These are phyloP conservation scores for Virgularia gustaviana DNA, from an alignment of 92 coral and sea anemone genomes.

Conservation along the genomic window DNA sequence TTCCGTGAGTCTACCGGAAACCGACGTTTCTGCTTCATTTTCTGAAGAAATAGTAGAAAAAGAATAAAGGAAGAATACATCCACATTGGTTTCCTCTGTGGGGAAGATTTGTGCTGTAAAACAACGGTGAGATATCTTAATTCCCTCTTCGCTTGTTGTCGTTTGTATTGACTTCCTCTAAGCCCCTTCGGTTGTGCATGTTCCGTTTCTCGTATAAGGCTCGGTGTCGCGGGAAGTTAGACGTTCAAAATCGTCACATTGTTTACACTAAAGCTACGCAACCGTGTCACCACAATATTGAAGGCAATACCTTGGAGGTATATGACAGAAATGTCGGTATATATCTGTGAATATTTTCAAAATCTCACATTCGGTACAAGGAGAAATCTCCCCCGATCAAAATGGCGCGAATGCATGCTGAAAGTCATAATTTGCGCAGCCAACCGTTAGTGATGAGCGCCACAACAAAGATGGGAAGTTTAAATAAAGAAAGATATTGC, in stretches of 20 bases:
- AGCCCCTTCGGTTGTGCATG: background rate
- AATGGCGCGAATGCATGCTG: no score
- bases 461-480: no score
- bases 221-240: constrained; percentile 28
- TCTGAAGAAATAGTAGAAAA: background rate
- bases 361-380: no score
- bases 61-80: background rate
- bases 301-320: no score
- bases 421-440: no score
- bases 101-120: background rate
- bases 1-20: constrained; percentile 39
- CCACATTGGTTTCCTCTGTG: background rate
- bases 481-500: no score
- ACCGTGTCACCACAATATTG: no score
- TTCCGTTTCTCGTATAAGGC: constrained; percentile 17
- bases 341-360: no score
- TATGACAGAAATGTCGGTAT: no score
- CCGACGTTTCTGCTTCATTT: constrained; percentile 13
- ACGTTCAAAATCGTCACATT: background rate
- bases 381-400: no score
- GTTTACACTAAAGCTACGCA: no score
- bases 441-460: no score
- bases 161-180: constrained; percentile 28
- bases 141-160: background rate
- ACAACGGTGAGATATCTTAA: background rate